phyloP scores from a whole-genome alignment of 1,140 invertebrate species.

The Apocrypta bakeri region DNA sequence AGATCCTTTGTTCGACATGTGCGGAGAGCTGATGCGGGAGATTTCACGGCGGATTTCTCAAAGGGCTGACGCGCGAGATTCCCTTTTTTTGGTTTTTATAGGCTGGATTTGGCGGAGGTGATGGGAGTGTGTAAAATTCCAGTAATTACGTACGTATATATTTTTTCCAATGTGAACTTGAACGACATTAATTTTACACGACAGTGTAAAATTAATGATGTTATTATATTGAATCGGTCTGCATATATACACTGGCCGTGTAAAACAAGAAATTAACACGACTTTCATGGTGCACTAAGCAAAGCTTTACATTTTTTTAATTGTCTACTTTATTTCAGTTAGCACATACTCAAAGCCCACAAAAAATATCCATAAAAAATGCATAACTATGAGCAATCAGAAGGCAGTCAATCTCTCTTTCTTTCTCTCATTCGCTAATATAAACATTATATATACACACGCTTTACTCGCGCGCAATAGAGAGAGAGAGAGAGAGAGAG shows the following conservation, averaged over 20 bases:
- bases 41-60: background rate
- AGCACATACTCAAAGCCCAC: conserved; percentile 35
- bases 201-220: too few species aligned
- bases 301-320: conserved; percentile 41
- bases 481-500: background rate
- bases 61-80: background rate
- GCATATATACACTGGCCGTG: background rate
- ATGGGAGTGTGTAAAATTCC: too few species aligned
- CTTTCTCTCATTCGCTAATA: too few species aligned
- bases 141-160: too few species aligned
- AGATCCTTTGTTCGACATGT: background rate
- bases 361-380: conserved; percentile 42
- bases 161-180: too few species aligned
- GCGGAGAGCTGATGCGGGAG: too few species aligned
- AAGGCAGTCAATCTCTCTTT: conserved; percentile 41
- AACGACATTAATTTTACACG: too few species aligned
- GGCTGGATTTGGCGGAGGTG: background rate
- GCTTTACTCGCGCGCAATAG: too few species aligned
- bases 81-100: background rate
- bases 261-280: conserved; percentile 43
- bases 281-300: conserved; percentile 39
- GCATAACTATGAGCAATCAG: conserved; percentile 14
- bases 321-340: conserved; percentile 44
- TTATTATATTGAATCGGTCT: background rate
- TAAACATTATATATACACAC: background rate